These are phyloP conservation scores for Hololepta plana DNA, from an alignment of 2,888 invertebrate species.

Conservation along the genomic window DNA sequence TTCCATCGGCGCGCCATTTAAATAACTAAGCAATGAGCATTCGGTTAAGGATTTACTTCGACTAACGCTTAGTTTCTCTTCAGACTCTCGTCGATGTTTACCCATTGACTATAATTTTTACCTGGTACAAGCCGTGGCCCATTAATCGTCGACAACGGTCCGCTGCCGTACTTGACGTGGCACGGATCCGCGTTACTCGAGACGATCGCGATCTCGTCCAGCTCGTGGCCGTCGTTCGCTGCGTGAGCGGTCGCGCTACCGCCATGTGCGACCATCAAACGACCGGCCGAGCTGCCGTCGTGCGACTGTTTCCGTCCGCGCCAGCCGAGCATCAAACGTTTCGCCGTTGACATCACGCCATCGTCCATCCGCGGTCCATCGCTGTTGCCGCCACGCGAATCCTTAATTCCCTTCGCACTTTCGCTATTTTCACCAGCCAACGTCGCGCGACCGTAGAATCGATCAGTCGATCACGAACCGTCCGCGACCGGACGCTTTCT, in stretches of 20 bases:
- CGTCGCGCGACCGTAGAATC: too few species aligned
- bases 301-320: constrained; percentile 40
- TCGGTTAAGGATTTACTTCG: too few species aligned
- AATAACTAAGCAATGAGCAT: too few species aligned
- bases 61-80: too few species aligned
- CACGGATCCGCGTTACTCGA: constrained; percentile 35
- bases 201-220: constrained; percentile 50
- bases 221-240: constrained; percentile 30
- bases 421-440: too few species aligned
- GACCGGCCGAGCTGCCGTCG: constrained; percentile 28
- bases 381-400: too few species aligned
- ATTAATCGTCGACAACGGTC: constrained; percentile 32
- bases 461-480: too few species aligned
- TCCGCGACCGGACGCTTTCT: too few species aligned
- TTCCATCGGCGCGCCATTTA: too few species aligned
- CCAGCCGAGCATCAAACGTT: constrained; percentile 41
- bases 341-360: constrained; percentile 41
- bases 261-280: constrained; percentile 27
- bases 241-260: constrained; percentile 14
- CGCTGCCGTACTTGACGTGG: constrained; percentile 38
- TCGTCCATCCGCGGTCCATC: constrained; percentile 7
- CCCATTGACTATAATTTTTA: too few species aligned
- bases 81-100: too few species aligned
- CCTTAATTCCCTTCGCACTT: too few species aligned
- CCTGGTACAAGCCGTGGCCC: constrained; percentile 42